phyloP scores from a whole-genome alignment of 37 sponge, comb jelly and placozoan genomes.

The Mnemiopsis leidyi region DNA sequence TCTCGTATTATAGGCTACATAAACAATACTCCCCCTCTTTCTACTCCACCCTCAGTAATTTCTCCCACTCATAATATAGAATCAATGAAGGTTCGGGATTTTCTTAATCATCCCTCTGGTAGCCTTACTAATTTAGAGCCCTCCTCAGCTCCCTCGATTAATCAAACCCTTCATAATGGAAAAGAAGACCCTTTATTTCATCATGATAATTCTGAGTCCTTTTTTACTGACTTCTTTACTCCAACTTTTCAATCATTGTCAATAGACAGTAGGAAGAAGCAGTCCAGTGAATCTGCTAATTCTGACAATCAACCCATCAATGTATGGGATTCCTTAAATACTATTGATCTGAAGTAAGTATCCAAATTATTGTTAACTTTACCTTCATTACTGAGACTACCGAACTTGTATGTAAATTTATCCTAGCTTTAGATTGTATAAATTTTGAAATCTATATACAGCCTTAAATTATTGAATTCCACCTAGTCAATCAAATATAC shows the following conservation, averaged over 20 bases:
- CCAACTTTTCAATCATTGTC: background rate
- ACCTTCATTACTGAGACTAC: too few relatives aligned
- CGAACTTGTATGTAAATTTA: too few relatives aligned
- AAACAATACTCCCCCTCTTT: background rate
- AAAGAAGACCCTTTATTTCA: background rate
- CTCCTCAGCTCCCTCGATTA: background rate
- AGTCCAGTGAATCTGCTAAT: background rate
- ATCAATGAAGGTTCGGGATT: conserved; percentile 24
- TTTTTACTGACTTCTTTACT: background rate
- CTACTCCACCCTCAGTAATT: background rate
- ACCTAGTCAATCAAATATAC: too few relatives aligned
- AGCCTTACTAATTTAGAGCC: background rate
- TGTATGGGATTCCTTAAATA: background rate
- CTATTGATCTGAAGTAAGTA: background rate
- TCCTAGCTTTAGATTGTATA: too few relatives aligned
- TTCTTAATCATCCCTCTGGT: conserved; percentile 19
- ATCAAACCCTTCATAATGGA: background rate
- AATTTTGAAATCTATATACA: too few relatives aligned
- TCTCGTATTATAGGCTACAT: conserved; percentile 10
- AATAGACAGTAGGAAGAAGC: background rate
- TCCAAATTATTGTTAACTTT: too few relatives aligned
- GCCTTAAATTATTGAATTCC: too few relatives aligned
- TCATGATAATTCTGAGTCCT: background rate
- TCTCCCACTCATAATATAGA: background rate
- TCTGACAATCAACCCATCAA: background rate